Percentiles rank a stretch among this genome's conserved stretches.
These are phyloP conservation scores for Pristiophorus japonicus DNA, from an alignment of 2,113 vertebrate genomes.

Conservation along the genomic window DNA sequence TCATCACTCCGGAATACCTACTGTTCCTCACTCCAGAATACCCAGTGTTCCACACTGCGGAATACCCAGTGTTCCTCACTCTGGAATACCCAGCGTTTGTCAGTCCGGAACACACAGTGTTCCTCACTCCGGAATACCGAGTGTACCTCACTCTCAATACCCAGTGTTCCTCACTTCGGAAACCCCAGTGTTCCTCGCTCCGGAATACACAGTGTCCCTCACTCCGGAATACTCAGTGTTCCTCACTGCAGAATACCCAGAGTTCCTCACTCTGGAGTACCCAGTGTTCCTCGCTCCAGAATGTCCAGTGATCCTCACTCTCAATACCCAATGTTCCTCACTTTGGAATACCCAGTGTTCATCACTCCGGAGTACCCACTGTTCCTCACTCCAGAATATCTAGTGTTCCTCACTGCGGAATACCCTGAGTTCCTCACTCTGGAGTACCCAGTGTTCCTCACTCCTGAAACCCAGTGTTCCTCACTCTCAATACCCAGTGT, in stretches of 20 bases:
- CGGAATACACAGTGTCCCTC: too few species aligned
- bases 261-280: too few species aligned
- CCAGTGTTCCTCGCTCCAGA: neutral
- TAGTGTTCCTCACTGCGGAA: neutral
- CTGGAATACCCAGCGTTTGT: neutral
- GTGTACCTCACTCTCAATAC: neutral
- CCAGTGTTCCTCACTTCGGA: neutral
- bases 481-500: neutral
- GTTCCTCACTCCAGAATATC: neutral
- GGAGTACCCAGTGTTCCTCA: neutral
- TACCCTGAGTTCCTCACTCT: too few species aligned
- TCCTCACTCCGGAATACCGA: neutral
- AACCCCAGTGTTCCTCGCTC: neutral
- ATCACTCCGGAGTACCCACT: too few species aligned
- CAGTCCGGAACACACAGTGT: too few species aligned
- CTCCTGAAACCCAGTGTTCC: neutral
- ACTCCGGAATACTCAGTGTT: neutral
- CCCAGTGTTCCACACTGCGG: neutral
- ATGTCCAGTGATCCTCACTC: neutral
- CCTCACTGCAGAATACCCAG: neutral
- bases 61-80: neutral
- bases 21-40: too few species aligned
- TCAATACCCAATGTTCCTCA: neutral
- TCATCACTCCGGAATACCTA: neutral
- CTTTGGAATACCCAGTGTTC: neutral